Base-by-base conservation (phyloP, 2,888 invertebrate genomes). In the Tortricodes alternella region DNA sequence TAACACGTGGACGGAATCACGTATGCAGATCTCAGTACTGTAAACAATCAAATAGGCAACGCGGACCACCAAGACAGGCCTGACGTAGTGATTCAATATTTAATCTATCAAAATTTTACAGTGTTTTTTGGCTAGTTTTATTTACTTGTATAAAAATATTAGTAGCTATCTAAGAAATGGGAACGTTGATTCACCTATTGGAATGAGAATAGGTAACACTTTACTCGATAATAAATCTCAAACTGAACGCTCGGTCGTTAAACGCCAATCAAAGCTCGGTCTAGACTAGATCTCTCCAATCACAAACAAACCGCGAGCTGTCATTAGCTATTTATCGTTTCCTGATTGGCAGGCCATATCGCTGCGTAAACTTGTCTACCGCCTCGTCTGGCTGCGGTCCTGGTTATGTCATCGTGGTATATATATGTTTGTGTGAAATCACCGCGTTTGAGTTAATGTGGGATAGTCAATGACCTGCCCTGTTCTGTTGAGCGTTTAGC, bases 1-100 rank as follows among this genome's bases (percentile, higher is more conserved):
- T 34, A 24, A 23, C 46, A 46, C 53, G 41, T 55, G 55, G 21
- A 21, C 27, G 27, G 18, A 41, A 55, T 55, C 55, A 55, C 55
- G 48, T 55, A 55, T 39, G 46, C 46, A 2, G 11, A 18, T 5
- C n/a, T 5, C 3, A 11, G 2, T 43, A 18, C 24, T 29, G 21
- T 37, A 46, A 53, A 37, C 44, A 46, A 37, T 52, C 37, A 21
- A n/a, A 27, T 37, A 37, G 4, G 9, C 8, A 35, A 35, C 1
- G n/a, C n/a, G 0, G 3, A 27, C n/a, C 3, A n/a, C n/a, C n/a
- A n/a, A n/a, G n/a, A n/a, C n/a, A n/a, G n/a, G n/a, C n/a, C n/a
- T n/a, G n/a, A n/a, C n/a, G n/a, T n/a, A n/a, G n/a, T n/a, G n/a
- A n/a, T n/a, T n/a, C n/a, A n/a, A n/a, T n/a, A n/a, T n/a, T n/a